Evolutionary conservation across 2,888 invertebrate genomes (phyloP), one percentile per base, ranked within the genome.

Genomic region (Chloromyia formosa): DNA sequence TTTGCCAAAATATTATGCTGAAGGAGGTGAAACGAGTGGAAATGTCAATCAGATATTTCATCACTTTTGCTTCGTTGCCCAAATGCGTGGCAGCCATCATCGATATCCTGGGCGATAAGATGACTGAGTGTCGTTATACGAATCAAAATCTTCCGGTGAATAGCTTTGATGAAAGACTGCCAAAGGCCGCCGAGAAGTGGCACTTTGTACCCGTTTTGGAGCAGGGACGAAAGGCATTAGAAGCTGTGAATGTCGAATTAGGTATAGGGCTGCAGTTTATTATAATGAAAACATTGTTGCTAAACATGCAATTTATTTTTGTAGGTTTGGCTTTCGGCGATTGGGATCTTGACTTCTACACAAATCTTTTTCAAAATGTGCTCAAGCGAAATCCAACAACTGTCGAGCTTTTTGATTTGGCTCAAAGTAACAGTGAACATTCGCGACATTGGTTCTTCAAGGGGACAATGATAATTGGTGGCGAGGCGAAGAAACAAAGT

Each of bases 401-500:
- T 82, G 97, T 98, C 0, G 98, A 99, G 84, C 92, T 97, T 81
- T 98, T 98, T 86, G 98, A 98, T 87, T 89, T 98, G 79, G 98
- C 98, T 1, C 98, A 99, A 85, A 96, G 96, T 40, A 98, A 98
- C 84, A 97, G 97, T 84, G 98, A 99, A 84, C 98, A 99, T 85
- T 97, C 97, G 77, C 89, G 98, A 4, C 98, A 99, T 88, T 98
- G 98, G 98, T 98, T 98, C 87, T 98, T 98, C 86, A 95, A 95
- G 87, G 97, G 97, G 0, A 90, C 91, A 82, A 91, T 97, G 87
- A 85, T 94, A 66, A 88, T 97, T 64, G 94, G 98, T 86, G 95
- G 94, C 0, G 84, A 90, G 79, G 85, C 90, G 79, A 86, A 92
- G 78, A 87, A 91, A n/a, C 88, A 93, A 81, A 95, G 96, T 0